phyloP scores from a whole-genome alignment of 2,797 vertebrate species.

The Rhinophrynus dorsalis region DNA sequence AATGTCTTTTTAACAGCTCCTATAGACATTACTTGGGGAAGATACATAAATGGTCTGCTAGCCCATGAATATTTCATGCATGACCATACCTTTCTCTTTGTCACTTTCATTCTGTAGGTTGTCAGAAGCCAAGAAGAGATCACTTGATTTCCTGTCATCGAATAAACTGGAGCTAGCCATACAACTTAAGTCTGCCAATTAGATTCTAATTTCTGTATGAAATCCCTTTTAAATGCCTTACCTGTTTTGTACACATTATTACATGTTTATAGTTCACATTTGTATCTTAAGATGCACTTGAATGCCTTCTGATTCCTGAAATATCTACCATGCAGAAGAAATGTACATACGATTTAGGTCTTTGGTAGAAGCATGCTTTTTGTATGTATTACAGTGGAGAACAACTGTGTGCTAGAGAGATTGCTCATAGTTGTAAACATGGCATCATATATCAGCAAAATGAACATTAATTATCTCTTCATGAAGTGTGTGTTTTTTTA shows the following conservation, averaged over 20 bases:
- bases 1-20: too few species aligned
- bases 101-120: conserved; percentile 4
- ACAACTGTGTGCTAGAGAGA: background rate
- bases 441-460: too few species aligned
- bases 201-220: background rate
- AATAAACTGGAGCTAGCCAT: background rate
- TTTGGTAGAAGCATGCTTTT: background rate
- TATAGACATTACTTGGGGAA: too few species aligned
- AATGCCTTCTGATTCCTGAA: background rate
- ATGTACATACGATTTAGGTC: background rate
- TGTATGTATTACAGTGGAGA: too few species aligned
- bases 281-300: background rate
- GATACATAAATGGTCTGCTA: too few species aligned
- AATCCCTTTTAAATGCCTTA: conserved; percentile 13
- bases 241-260: background rate
- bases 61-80: too few species aligned
- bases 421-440: too few species aligned
- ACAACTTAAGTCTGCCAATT: background rate
- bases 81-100: too few species aligned
- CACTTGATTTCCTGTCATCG: background rate
- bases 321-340: background rate
- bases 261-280: background rate
- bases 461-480: too few species aligned
- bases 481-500: too few species aligned
- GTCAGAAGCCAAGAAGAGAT: background rate